phyloP scores from a whole-genome alignment of 2,888 invertebrate species.

The Noctua pronuba region DNA sequence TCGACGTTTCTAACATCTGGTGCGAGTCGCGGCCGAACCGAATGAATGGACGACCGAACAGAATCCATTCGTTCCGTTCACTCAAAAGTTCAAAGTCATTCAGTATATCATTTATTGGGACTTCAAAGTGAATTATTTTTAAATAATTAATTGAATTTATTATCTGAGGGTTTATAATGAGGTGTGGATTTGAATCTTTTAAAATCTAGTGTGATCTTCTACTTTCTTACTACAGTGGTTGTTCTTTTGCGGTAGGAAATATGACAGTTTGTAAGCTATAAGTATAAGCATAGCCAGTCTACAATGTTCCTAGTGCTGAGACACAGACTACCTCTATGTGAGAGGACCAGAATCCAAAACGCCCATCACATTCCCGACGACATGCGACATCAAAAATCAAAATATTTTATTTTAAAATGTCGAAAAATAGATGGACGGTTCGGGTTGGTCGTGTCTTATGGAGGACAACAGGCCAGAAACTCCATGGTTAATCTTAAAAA shows the following conservation, averaged over 20 bases:
- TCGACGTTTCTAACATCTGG: slow-evolving; percentile 65
- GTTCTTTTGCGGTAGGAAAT: not conserved
- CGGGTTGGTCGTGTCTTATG: too few species aligned
- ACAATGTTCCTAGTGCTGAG: not conserved
- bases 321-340: not conserved
- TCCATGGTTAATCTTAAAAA: too few species aligned
- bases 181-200: not conserved
- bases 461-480: too few species aligned
- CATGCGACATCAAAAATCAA: too few species aligned
- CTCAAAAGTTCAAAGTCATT: slow-evolving; percentile 64
- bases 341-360: not conserved
- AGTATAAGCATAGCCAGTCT: not conserved
- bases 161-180: slow-evolving; percentile 1
- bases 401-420: too few species aligned
- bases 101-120: slow-evolving; percentile 47
- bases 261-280: not conserved
- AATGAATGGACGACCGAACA: slow-evolving; percentile 23
- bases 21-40: slow-evolving; percentile 13
- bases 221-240: not conserved
- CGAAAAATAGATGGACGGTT: too few species aligned
- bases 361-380: too few species aligned
- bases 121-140: slow-evolving; percentile 49
- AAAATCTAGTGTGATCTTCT: not conserved
- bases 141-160: slow-evolving; percentile 33
- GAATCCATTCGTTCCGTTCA: slow-evolving; percentile 56